A percentile compares a stretch with the other conserved stretches of the same genome.
phyloP scores from a whole-genome alignment of 2,797 vertebrate genomes.

The Falco novaeseelandiae region DNA sequence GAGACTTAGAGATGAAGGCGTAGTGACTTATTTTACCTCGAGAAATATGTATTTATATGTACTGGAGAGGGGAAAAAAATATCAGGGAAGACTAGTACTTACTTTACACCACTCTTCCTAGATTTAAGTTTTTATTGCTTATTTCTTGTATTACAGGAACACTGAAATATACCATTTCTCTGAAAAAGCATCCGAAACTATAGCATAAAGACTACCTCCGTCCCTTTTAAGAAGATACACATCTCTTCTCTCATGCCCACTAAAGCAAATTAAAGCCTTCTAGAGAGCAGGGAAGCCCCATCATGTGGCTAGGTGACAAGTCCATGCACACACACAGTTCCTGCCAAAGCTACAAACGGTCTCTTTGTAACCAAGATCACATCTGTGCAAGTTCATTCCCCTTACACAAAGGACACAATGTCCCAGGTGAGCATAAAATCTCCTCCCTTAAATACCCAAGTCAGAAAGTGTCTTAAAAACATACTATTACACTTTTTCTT shows the following conservation, averaged over 20 bases:
- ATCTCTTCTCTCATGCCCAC: not conserved
- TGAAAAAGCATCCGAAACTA: not conserved
- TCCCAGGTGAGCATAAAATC: not conserved
- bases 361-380: not conserved
- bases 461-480: not conserved
- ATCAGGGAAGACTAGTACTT: not conserved
- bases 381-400: not conserved
- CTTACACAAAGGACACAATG: not conserved
- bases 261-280: not conserved
- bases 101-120: not conserved
- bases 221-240: not conserved
- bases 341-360: not conserved
- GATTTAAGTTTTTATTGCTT: not conserved
- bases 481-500: not conserved
- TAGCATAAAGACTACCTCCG: not conserved
- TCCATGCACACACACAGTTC: accelerated
- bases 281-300: not conserved
- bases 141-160: not conserved
- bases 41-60: not conserved
- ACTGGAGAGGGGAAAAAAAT: not conserved
- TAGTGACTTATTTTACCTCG: not conserved
- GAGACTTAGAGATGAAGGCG: not conserved
- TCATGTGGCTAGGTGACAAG: not conserved
- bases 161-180: not conserved
- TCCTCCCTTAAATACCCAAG: not conserved